Evolutionary conservation across 2,113 vertebrate genomes (phyloP), one percentile per base, ranked within the genome.

Genomic region (Rallus limicola): DNA sequence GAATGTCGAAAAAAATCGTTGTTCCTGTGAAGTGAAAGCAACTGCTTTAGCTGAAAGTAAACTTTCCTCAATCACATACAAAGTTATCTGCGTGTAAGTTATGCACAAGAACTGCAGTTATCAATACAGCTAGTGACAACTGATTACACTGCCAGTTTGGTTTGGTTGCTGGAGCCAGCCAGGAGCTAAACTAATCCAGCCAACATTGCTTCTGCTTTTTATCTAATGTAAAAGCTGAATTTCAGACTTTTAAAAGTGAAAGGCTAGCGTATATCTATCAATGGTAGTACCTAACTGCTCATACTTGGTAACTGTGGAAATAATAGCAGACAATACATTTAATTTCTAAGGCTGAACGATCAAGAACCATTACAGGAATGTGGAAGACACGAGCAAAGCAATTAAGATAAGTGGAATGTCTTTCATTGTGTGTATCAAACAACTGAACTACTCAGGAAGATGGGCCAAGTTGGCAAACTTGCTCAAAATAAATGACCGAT

Each of bases 391-490:
- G 0, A 93, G 63, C 89, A 87, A 90, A 90, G 63, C 79, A 96
- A 95, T 97, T 93, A 93, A 94, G 93, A 68, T 96, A 96, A 96
- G 95, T 96, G 92, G 70, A 93, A 90, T 71, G 74, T 38, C 88
- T 94, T 95, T 95, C 88, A 93, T 72, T 82, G 70, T 85, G 78
- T 72, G 65, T 87, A 90, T 79, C 92, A 96, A 92, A 91, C 74
- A 85, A 91, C 65, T 56, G 74, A 93, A 90, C 84, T 94, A 28
- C 38, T 62, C 70, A 75, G 78, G 77, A 90, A 94, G 65, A 95
- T 11, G 53, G 82, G 87, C 90, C 96, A 96, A 94, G 62, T 69
- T 87, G 93, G 87, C 50, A 0, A 85, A 91, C 38, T 93, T 76
- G 70, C 84, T 85, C 75, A 91, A 91, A 93, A 88, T 93, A 93